These are phyloP conservation scores for Drosophila ananassae DNA, from an alignment of 1,140 invertebrate genomes.

Conservation along the genomic window DNA sequence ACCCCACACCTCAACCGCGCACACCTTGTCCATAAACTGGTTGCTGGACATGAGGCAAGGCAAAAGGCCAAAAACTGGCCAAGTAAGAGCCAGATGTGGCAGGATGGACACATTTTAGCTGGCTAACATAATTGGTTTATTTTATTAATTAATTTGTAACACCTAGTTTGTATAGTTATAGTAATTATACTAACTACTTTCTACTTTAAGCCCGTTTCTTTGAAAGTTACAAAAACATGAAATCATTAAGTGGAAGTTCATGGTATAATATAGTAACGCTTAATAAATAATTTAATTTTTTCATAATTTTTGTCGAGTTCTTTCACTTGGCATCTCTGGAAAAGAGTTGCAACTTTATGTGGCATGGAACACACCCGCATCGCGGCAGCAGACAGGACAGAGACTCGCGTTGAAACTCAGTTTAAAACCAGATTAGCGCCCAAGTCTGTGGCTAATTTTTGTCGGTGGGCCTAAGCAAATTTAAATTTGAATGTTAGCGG, in stretches of 20 bases:
- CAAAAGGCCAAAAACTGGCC: constrained; percentile 36
- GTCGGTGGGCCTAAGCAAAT: constrained; percentile 72
- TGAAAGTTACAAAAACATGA: too few species aligned
- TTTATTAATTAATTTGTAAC: too few species aligned
- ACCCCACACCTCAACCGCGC: constrained; percentile 8
- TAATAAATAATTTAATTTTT: too few species aligned
- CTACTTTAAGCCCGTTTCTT: too few species aligned
- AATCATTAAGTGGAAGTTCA: too few species aligned
- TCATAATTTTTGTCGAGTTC: background rate
- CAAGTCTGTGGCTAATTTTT: constrained; percentile 81
- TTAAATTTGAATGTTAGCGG: constrained; percentile 82
- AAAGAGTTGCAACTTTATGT: constrained; percentile 23
- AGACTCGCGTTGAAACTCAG: constrained; percentile 67
- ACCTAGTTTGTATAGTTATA: too few species aligned
- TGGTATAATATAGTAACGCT: too few species aligned
- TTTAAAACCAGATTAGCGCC: constrained; percentile 82
- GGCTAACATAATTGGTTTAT: too few species aligned
- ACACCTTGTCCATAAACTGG: constrained; percentile 45
- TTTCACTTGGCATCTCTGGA: background rate
- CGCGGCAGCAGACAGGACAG: constrained; percentile 64
- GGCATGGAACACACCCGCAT: constrained; percentile 74
- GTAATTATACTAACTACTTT: too few species aligned
- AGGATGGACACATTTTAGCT: background rate
- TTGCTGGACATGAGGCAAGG: constrained; percentile 59
- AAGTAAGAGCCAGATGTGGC: constrained; percentile 14